Conservation (phyloP, 1,140 invertebrate species). For the Penaeus japonicus region DNA sequence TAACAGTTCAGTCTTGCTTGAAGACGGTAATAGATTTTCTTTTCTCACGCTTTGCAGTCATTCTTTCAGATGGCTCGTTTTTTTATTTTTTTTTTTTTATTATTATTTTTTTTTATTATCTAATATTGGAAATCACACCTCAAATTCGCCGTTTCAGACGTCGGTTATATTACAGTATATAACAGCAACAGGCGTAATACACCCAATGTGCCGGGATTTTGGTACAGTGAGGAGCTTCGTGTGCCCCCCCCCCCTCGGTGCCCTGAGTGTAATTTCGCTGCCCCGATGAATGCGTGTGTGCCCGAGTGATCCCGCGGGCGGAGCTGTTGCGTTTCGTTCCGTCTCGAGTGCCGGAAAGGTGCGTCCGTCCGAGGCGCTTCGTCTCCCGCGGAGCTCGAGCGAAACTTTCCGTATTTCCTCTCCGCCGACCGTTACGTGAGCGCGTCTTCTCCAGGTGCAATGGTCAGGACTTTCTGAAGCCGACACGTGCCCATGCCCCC, state of each 20-base stretch:
- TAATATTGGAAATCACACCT: too few species aligned
- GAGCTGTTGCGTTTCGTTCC: not conserved
- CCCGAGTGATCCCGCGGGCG: not conserved
- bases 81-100: too few species aligned
- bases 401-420: conserved; percentile 2
- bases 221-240: too few species aligned
- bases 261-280: conserved; percentile 23
- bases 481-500: conserved; percentile 47
- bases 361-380: not conserved
- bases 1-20: too few species aligned
- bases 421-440: conserved; percentile 49
- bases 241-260: not conserved
- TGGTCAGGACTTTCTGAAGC: not conserved
- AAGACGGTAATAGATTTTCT: too few species aligned
- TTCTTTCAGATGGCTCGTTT: too few species aligned
- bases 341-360: conserved; percentile 13
- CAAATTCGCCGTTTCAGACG: too few species aligned
- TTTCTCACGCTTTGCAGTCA: too few species aligned
- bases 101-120: too few species aligned
- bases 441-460: conserved; percentile 44
- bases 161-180: too few species aligned
- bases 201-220: too few species aligned
- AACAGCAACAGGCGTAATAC: too few species aligned
- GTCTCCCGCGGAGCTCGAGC: not conserved
- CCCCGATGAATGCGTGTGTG: conserved; percentile 18